Base-by-base conservation (phyloP, 2,888 invertebrate species). In the Acheta domesticus region DNA sequence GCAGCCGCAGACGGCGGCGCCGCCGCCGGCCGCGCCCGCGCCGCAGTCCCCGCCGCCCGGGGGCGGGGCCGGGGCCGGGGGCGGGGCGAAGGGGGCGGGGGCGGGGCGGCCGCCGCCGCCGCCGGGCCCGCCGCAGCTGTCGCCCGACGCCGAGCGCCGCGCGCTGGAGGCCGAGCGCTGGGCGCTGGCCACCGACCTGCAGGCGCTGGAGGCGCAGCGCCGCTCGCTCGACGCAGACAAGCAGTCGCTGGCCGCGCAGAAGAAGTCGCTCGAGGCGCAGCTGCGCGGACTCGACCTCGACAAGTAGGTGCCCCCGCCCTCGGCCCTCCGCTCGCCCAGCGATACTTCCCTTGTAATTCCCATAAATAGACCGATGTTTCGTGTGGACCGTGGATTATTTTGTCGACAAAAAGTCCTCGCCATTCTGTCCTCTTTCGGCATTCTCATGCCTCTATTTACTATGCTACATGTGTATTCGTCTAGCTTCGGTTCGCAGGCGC, bases 301-400 rank as follows among this genome's bases (percentile, higher is more conserved):
- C 76, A 76, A 76, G 23, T 76, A 36, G 75, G 23, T 75, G 75
- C 76, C n/a, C n/a, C n/a, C n/a, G n/a, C n/a, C n/a, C n/a, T n/a
- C n/a, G n/a, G n/a, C n/a, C n/a, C n/a, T n/a, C n/a, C n/a, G n/a
- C n/a, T n/a, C n/a, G n/a, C n/a, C n/a, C n/a, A n/a, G n/a, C n/a
- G n/a, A 36, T 36, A 8, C 8, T 36, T 8, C 36, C 36, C 36
- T 8, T 36, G 8, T 36, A 36, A 36, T 36, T 36, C 8, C 8
- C 5, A 5, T 36, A 36, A 36, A 36, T 5, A 36, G 8, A 5
- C 36, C 36, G 1, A 8, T 36, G 36, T 4, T 36, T 36, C 36
- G 36, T 36, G 36, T 5, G 36, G 36, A 36, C 5, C 8, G 8
- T 36, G 5, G 36, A 36, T 36, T 36, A 8, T 8, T 36, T 36